Evolutionary conservation across 1,140 invertebrate genomes (phyloP).

Genomic region (Proctacanthus coquilletti): DNA sequence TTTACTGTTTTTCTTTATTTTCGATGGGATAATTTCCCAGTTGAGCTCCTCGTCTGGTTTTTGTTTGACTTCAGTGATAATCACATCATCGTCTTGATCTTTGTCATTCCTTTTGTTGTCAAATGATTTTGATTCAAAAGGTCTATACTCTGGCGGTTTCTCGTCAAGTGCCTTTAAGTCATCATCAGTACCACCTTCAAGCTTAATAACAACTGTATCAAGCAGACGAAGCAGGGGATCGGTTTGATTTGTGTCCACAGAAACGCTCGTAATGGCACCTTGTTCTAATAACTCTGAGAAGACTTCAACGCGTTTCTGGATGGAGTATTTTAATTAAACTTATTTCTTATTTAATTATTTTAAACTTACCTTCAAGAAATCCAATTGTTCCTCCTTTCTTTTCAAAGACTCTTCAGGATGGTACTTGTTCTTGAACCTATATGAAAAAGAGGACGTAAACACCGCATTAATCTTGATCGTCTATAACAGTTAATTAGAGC

Average conservation of each 20-base stretch:
- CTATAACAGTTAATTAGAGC: too few relatives aligned
- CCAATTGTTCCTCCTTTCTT: conserved; percentile 72
- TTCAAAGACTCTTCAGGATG: conserved; percentile 92
- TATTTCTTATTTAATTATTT: conserved; percentile 8
- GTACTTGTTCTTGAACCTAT: conserved; percentile 97
- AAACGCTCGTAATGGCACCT: conserved; percentile 57
- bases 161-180: conserved; percentile 75
- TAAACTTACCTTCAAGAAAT: conserved; percentile 58
- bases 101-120: conserved; percentile 30
- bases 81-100: conserved; percentile 21
- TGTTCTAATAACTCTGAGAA: conserved; percentile 73
- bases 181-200: conserved; percentile 93
- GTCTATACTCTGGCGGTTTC: conserved; percentile 29
- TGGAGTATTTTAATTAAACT: conserved; percentile 11
- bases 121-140: conserved; percentile 12
- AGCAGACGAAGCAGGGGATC: conserved; percentile 76
- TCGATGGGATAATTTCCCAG: background rate
- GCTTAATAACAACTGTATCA: conserved; percentile 90
- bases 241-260: conserved; percentile 75
- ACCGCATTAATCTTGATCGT: too few relatives aligned
- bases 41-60: conserved; percentile 21
- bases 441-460: conserved; percentile 13
- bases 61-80: conserved; percentile 19
- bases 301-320: conserved; percentile 71
- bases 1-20: conserved; percentile 12